Percentiles rank a stretch among this genome's conserved stretches.
These are phyloP conservation scores for Rhinatrema bivittatum DNA, from an alignment of 2,797 vertebrate genomes.

Conservation along the genomic window DNA sequence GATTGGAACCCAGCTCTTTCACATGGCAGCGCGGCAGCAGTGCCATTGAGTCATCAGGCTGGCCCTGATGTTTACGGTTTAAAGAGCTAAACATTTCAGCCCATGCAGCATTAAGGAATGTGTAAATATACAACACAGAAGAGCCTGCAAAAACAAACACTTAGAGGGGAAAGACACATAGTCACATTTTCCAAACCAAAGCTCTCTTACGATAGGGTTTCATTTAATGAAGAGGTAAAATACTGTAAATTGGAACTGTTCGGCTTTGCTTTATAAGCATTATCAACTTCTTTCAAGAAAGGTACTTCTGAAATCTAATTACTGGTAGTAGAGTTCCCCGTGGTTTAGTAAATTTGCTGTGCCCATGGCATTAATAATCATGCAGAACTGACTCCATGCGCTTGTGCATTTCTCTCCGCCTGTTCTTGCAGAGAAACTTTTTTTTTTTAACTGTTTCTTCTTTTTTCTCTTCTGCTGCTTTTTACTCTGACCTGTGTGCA, in stretches of 20 bases:
- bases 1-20: too few relatives aligned
- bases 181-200: conserved; percentile 57
- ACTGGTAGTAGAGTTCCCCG: conserved; percentile 6
- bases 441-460: conserved; percentile 44
- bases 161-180: conserved; percentile 51
- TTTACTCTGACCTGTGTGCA: conserved; percentile 66
- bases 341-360: conserved; percentile 1
- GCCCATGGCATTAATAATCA: neutral
- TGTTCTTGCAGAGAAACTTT: conserved; percentile 22
- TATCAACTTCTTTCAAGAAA: conserved; percentile 6
- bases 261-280: conserved; percentile 29
- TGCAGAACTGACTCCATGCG: conserved; percentile 7
- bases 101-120: conserved; percentile 47
- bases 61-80: conserved; percentile 73
- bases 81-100: conserved; percentile 58
- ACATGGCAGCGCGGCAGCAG: too few relatives aligned
- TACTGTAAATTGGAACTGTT: conserved; percentile 58
- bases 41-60: too few relatives aligned
- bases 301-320: conserved; percentile 20
- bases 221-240: conserved; percentile 57
- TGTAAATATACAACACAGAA: conserved; percentile 52
- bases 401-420: conserved; percentile 21
- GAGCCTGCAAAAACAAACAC: conserved; percentile 75
- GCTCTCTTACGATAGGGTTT: conserved; percentile 57
- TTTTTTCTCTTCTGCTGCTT: conserved; percentile 60